Conservation (phyloP, 2,113 vertebrate genomes). For the Tragulus kanchil region DNA sequence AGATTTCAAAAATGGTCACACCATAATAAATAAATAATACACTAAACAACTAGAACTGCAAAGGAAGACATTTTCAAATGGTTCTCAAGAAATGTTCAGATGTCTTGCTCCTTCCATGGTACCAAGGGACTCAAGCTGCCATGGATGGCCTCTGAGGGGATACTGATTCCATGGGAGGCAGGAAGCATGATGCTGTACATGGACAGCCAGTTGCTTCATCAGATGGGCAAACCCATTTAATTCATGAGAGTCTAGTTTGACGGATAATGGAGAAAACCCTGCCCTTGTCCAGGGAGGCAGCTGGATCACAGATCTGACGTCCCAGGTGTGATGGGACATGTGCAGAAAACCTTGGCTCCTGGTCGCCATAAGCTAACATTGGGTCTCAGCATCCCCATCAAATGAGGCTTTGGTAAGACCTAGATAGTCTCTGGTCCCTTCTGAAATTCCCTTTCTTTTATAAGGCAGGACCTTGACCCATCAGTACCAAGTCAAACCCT, state of each 20-base stretch:
- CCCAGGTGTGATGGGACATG: not conserved
- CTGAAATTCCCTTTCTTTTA: not conserved
- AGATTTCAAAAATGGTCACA: not conserved
- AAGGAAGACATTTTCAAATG: not conserved
- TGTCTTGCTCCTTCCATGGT: not conserved
- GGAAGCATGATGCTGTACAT: no score
- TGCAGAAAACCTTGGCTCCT: not conserved
- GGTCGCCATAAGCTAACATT: not conserved
- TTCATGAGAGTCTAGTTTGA: not conserved
- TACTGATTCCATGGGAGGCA: not conserved
- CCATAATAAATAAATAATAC: slow-evolving; percentile 59
- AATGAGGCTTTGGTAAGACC: not conserved
- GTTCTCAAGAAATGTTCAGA: not conserved
- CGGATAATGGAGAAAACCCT: not conserved
- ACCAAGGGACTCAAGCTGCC: not conserved
- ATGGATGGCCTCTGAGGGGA: not conserved
- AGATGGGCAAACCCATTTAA: not conserved
- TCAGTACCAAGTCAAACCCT: not conserved
- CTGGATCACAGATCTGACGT: not conserved
- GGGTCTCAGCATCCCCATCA: not conserved
- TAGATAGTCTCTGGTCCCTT: not conserved
- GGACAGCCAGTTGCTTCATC: not conserved
- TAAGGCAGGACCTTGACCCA: not conserved
- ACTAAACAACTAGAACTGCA: not conserved
- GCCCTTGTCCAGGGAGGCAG: not conserved